Evolutionary conservation across 2,888 invertebrate species (phyloP), one percentile per base, ranked within the genome.

Genomic region (Chalcosyrphus nemorum): DNA sequence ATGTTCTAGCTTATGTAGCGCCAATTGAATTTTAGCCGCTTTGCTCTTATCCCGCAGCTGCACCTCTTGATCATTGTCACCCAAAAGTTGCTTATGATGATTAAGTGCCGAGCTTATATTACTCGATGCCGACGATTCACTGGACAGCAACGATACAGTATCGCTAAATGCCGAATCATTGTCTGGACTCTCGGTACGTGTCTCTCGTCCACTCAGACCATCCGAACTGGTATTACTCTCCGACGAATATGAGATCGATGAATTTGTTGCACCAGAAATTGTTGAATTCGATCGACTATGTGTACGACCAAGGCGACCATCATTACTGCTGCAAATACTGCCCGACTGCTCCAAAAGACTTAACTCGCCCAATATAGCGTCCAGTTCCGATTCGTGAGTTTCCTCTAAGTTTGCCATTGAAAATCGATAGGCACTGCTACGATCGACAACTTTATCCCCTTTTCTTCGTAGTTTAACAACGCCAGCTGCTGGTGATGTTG

Each of bases 151-250:
- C 41, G 97, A 97, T 77, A 98, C 97, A 86, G 97, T 98, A 92
- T 99, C 99, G 89, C 98, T 98, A 92, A 98, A 99, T 13, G 99
- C 99, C 9, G 98, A 98, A 92, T 99, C 99, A 92, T 98, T 98
- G 92, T 99, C 99, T 0, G 98, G 98, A 66, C 97, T 97, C 89
- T 98, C 98, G 11, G 97, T 96, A 86, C 97, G 94, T n/a, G 92
- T 92, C 89, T 86, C 92, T 87, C 89, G 93, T 90, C 86, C 80
- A 50, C 86, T 86, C 7, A 80, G 74, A 0, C 87, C 87, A 65
- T 86, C 86, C 41, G 86, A 86, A 19, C 87, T 87, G 19, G 87
- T 87, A 35, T 90, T 90, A 87, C 90, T 91, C 86, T 91, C 91
- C 3, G 91, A 91, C 68, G 91, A 89, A 76, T 90, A 91, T 45